Base-by-base conservation (phyloP, 2,113 vertebrate genomes). In the Electrona antarctica region DNA sequence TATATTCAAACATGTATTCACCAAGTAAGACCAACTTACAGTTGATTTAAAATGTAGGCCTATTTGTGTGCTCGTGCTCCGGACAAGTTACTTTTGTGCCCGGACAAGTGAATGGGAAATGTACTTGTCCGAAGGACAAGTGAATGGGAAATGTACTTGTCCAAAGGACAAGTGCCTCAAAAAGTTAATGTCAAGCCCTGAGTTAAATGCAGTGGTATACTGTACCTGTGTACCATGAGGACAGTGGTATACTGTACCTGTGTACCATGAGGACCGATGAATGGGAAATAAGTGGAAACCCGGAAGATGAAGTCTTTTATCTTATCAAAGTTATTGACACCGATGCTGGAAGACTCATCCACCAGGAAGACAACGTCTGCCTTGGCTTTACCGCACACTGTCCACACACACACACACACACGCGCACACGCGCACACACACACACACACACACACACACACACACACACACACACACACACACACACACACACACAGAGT, bases 271-370 rank as follows among this genome's bases (percentile, higher is more conserved):
- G 94, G 90, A 2, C 96, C 95, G 54, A 97, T 91, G 71, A 88
- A 78, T 0, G 96, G 95, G 79, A 97, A 97, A 78, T 96, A 96
- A 7, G 95, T 95, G 6, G 94, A 71, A 13, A 94, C 89, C 48
- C 95, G 80, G 88, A 96, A 96, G 49, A 97, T 90, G 81, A 97
- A 96, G 84, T 97, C 94, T 77, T 96, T 97, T 72, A 97, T 91
- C 84, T 95, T 96, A 12, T 87, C 86, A 65, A 97, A 96, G 81
- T 97, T 97, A 80, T 91, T 91, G 0, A 89, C 85, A 3, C 96
- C 95, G 0, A 97, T 94, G 85, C 96, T 97, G 0, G 94, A 96
- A 33, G 96, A 97, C 77, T 97, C 96, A 10, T 97, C 96, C 77
- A 97, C 94, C 72, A 97, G 84, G 88, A 97, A 96, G 0, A 93